Conservation (phyloP, 2,113 vertebrate genomes). For the Amia ocellicauda region DNA sequence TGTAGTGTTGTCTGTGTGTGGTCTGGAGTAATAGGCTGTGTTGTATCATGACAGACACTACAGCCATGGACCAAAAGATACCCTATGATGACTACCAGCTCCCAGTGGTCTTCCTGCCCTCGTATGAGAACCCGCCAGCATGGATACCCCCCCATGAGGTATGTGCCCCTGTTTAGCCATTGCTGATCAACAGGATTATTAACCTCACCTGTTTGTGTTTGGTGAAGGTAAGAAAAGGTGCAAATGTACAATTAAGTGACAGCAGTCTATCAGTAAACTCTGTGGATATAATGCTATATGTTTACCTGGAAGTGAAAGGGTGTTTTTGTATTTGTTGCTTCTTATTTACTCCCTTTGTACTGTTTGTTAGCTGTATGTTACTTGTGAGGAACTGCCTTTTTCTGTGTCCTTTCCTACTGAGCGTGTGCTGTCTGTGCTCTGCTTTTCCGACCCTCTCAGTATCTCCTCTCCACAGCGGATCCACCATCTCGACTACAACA, state of each 20-base stretch:
- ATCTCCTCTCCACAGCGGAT: slow-evolving; percentile 66
- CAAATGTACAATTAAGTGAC: too few relatives aligned
- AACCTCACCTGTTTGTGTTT: too few relatives aligned
- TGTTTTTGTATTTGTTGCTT: too few relatives aligned
- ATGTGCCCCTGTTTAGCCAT: slow-evolving; percentile 5
- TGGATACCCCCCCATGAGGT: slow-evolving; percentile 92
- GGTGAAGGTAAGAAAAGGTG: too few relatives aligned
- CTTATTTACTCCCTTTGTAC: too few relatives aligned
- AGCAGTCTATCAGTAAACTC: too few relatives aligned
- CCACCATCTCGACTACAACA: slow-evolving; percentile 96
- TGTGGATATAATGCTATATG: too few relatives aligned
- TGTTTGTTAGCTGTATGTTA: too few relatives aligned
- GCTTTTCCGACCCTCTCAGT: background rate
- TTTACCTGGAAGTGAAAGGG: too few relatives aligned
- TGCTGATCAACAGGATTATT: background rate
- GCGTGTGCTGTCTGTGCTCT: background rate
- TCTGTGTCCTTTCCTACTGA: background rate
- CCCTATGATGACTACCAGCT: slow-evolving; percentile 87
- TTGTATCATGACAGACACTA: background rate
- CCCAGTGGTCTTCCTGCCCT: slow-evolving; percentile 89
- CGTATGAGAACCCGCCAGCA: slow-evolving; percentile 88
- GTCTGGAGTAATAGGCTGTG: too few relatives aligned
- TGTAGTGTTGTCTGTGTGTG: too few relatives aligned
- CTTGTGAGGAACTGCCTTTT: too few relatives aligned
- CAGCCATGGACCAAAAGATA: slow-evolving; percentile 77